A percentile compares a stretch with the other conserved stretches of the same genome.
Conservation (phyloP, 1,140 invertebrate species). For the Mesaphorura yosii region DNA sequence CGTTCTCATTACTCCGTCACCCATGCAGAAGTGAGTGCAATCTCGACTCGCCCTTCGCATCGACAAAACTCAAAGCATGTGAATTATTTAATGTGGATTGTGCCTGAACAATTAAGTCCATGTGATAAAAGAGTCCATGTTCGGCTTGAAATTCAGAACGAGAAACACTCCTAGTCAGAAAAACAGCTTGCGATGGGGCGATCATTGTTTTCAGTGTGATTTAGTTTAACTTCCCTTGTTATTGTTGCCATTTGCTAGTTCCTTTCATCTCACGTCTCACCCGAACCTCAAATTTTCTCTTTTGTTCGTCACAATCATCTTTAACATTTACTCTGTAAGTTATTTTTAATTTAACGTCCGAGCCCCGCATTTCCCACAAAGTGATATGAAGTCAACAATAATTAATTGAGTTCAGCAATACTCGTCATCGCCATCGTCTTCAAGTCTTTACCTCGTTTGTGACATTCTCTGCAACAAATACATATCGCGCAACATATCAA, state of each 20-base stretch:
- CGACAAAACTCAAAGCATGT: too few species aligned
- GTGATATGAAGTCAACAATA: not conserved
- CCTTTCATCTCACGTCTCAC: not conserved
- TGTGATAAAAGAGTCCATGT: constrained; percentile 65
- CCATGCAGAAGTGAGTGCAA: too few species aligned
- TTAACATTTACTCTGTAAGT: not conserved
- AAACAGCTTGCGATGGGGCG: constrained; percentile 85
- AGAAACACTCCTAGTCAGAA: constrained; percentile 89
- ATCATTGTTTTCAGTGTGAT: constrained; percentile 53
- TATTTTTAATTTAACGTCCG: not conserved
- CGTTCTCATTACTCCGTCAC: too few species aligned
- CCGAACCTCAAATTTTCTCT: not conserved
- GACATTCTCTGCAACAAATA: too few species aligned
- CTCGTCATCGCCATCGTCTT: too few species aligned
- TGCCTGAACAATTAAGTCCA: too few species aligned
- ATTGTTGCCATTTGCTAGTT: not conserved
- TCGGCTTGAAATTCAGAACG: constrained; percentile 82
- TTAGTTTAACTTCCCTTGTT: too few species aligned
- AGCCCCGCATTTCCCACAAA: constrained; percentile 6
- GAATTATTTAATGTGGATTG: too few species aligned
- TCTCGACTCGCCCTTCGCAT: too few species aligned
- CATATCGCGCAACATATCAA: too few species aligned
- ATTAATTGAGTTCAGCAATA: too few species aligned
- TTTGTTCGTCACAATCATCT: not conserved
- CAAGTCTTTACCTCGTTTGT: too few species aligned